These are phyloP conservation scores for Chrysomela aeneicollis DNA, from an alignment of 2,888 invertebrate genomes.

Conservation along the genomic window DNA sequence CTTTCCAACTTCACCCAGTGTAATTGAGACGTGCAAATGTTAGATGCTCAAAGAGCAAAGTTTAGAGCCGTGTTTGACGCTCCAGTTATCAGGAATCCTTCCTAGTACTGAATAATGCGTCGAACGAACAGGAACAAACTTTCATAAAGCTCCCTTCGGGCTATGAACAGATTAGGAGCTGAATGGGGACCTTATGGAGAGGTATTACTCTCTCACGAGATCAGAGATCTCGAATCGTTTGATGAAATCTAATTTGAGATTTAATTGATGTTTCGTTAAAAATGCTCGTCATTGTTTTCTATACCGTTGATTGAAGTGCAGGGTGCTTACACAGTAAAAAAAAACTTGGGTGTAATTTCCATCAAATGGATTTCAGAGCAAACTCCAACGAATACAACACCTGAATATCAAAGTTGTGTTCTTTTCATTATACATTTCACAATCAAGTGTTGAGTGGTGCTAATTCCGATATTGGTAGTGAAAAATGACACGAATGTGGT, in stretches of 20 bases:
- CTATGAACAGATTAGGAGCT: conserved; percentile 60
- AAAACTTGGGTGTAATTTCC: too few relatives aligned
- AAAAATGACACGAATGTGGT: too few relatives aligned
- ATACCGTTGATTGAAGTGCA: background rate
- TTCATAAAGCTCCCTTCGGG: conserved; percentile 52
- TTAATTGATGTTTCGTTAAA: conserved; percentile 7
- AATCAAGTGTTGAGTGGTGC: too few relatives aligned
- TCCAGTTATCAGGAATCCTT: conserved; percentile 48
- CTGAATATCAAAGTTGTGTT: too few relatives aligned
- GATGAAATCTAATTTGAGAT: conserved; percentile 13
- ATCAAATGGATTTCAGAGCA: too few relatives aligned
- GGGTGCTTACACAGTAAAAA: too few relatives aligned
- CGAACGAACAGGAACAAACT: conserved; percentile 43
- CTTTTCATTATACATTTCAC: too few relatives aligned
- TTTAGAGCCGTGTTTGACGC: conserved; percentile 50
- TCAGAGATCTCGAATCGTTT: conserved; percentile 54
- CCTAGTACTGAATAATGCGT: conserved; percentile 50
- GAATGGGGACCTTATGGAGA: conserved; percentile 58
- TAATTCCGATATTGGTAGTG: too few relatives aligned
- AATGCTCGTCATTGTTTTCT: background rate
- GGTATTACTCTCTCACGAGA: conserved; percentile 59
- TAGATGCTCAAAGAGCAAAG: conserved; percentile 23
- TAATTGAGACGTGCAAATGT: conserved; percentile 25
- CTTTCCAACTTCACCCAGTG: conserved; percentile 11
- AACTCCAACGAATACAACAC: too few relatives aligned